phyloP scores from a whole-genome alignment of 2,888 invertebrate genomes.

The Drosophila subquinaria region DNA sequence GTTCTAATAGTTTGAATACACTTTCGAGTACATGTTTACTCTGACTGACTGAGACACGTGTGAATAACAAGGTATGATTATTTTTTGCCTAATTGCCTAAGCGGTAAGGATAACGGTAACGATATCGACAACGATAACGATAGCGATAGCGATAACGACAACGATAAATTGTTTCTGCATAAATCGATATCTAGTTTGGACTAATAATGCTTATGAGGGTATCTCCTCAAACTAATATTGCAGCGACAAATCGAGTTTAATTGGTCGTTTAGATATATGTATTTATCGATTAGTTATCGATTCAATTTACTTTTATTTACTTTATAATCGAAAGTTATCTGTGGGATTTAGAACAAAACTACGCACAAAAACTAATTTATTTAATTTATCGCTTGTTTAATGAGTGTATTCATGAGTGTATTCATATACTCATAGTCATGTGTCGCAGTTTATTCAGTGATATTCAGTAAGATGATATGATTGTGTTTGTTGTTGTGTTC shows the following conservation, averaged over 20 bases:
- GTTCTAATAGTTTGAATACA: background rate
- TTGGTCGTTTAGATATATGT: slow-evolving; percentile 54
- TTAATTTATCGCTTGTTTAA: background rate
- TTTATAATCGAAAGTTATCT: slow-evolving; percentile 12
- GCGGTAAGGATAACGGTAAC: slow-evolving; percentile 25
- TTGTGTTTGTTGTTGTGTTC: slow-evolving; percentile 46
- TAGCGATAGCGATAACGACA: slow-evolving; percentile 3
- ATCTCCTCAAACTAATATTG: slow-evolving; percentile 27
- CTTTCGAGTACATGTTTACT: background rate
- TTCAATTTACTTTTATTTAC: background rate
- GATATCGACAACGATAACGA: slow-evolving; percentile 8
- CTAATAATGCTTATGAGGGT: slow-evolving; percentile 20
- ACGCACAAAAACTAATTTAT: slow-evolving; percentile 10
- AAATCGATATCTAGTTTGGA: slow-evolving; percentile 12
- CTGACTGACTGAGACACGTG: slow-evolving; percentile 21
- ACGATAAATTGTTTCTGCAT: slow-evolving; percentile 9
- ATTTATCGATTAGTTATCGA: slow-evolving; percentile 21
- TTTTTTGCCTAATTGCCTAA: slow-evolving; percentile 22
- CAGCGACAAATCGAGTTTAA: slow-evolving; percentile 40
- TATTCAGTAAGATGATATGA: slow-evolving; percentile 70
- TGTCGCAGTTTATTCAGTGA: slow-evolving; percentile 40
- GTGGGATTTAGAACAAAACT: slow-evolving; percentile 3
- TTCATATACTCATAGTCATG: slow-evolving; percentile 16
- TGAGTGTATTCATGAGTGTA: slow-evolving; percentile 7
- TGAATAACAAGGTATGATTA: slow-evolving; percentile 21